Base-by-base conservation (phyloP, 1,140 invertebrate species). In the Bombyx mandarina region DNA sequence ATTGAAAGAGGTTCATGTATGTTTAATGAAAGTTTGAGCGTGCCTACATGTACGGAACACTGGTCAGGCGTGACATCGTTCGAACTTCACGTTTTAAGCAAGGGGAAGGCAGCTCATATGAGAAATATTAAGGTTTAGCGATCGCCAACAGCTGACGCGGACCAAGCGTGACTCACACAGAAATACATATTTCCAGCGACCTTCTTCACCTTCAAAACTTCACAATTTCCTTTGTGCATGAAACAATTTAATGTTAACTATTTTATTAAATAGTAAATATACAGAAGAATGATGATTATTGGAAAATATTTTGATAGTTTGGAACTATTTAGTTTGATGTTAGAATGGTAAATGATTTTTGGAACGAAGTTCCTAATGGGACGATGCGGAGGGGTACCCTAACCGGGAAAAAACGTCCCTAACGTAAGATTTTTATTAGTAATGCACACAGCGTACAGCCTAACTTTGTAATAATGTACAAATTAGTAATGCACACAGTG, bases 41-140 rank as follows among this genome's bases (percentile, higher is more conserved):
- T 61, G 57, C 12, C 51, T 50, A 51, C 18, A 43, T 57, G 54
- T 60, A 62, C 58, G 58, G 61, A 60, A 63, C 58, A 44, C 52
- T 54, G 58, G 56, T 61, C 56, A 18, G 49, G 43, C 43, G 52
- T 42, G 43, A 61, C 42, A 56, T 48, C 46, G 43, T 54, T 61
- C 57, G 42, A 18, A 42, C 51, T 61, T 65, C 50, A 54, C 57
- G 56, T 61, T 68, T 67, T 64, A 60, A 57, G 49, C 26, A 35
- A 55, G 51, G 46, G 52, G 50, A 54, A 67, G 58, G 61, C 56
- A 62, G 53, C 61, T 66, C 63, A 66, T 63, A 66, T 66, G 63
- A 69, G 67, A 69, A 69, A 69, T 66, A 69, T 69, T 61, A 66
- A 66, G 62, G 67, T 61, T 64, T 69, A 65, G 62, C 67, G 64